Evolutionary conservation across 30 jellyfish, hydroid and myxozoan genomes (phyloP).

Genomic region (Nemopilema nomurai): DNA sequence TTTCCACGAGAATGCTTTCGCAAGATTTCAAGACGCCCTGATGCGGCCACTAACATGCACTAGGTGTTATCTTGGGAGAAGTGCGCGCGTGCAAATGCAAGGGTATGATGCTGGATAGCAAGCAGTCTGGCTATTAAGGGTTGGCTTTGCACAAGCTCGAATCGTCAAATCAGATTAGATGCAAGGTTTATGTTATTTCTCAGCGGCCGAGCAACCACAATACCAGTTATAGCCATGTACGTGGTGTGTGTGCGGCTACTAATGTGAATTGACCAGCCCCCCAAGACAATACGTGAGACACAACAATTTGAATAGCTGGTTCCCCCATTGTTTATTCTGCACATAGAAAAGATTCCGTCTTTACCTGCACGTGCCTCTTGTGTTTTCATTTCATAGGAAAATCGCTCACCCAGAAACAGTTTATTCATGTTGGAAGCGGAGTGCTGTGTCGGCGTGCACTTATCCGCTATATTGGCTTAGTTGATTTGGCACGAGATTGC

Average conservation of each 20-base stretch:
- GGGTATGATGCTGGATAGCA: background rate
- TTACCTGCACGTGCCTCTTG: background rate
- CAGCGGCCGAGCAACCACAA: background rate
- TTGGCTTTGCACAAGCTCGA: too few relatives aligned
- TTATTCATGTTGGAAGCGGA: background rate
- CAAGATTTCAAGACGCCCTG: too few relatives aligned
- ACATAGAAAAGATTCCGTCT: background rate
- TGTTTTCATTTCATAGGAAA: background rate
- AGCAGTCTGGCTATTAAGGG: background rate
- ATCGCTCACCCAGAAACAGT: background rate
- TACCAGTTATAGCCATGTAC: background rate
- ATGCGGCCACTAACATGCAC: too few relatives aligned
- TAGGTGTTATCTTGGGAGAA: background rate
- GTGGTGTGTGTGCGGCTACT: background rate
- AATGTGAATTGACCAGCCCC: background rate
- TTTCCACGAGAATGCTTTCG: too few relatives aligned
- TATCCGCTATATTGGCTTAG: background rate
- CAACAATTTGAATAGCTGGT: background rate
- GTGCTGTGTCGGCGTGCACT: conserved; percentile 4
- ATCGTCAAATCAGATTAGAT: background rate
- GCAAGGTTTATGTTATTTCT: background rate
- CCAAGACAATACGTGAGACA: background rate
- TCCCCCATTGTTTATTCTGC: background rate
- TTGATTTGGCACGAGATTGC: conserved; percentile 3
- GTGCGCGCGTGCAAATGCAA: background rate